Base-by-base conservation (phyloP, 2,797 vertebrate species). In the Prionace glauca region DNA sequence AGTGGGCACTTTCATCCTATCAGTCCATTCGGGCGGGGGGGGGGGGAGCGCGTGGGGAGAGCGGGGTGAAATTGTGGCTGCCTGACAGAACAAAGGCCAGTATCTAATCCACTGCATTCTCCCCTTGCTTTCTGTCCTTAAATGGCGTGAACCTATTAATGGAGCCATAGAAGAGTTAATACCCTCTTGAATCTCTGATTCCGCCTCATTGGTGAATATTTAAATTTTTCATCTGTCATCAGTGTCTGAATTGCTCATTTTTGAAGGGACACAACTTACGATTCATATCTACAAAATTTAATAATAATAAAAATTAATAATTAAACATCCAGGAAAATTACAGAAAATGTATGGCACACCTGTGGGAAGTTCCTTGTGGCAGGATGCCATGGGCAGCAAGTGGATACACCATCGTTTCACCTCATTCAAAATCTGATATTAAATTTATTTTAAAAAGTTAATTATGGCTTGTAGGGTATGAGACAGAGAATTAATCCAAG, bases 291-390 rank as follows among this genome's bases (percentile, higher is more conserved):
- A 41, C n/a, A 92, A 92, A 92, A 92, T 92, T 67, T 92, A 92
- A 92, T 92, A 92, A 92, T 92, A 92, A 92, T 92, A 92, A 92
- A 92, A 92, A 92, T 92, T 92, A 92, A 92, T 92, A 92, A 69
- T 92, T 92, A n/a, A 92, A 92, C 65, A 92, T 69, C 90, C 62
- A 92, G 90, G 65, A 62, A 92, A 92, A 92, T 69, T 62, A 69
- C 90, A 92, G 90, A 36, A n/a, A 92, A 92, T 92, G 90, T 92
- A 92, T 69, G 90, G 36, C 90, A 92, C 90, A 92, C 90, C 90
- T 92, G 90, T 92, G 90, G n/a, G 62, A 92, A 11, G n/a, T 24
- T 92, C 65, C 90, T 92, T 12, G 65, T 69, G 62, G 90, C 62
- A 69, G 65, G 87, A 69, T 92, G 65, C 65, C 65, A 69, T 69